Conservation (phyloP, 2,113 vertebrate genomes). For the Apistogramma diplotaenia region DNA sequence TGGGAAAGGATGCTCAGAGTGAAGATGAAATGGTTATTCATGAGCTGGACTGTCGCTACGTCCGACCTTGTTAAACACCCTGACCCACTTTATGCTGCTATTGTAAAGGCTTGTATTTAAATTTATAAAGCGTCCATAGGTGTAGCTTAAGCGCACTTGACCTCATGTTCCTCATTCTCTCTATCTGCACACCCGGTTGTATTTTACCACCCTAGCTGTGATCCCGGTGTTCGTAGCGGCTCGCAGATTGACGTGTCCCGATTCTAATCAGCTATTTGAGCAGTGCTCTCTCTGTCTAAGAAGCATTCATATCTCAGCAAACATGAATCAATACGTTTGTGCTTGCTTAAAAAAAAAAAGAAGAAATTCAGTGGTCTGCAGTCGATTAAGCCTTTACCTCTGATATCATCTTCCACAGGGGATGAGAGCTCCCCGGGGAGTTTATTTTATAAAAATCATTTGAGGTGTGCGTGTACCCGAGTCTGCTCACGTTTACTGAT, state of each 20-base stretch:
- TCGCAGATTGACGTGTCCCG: constrained; percentile 30
- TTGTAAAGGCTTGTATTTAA: constrained; percentile 28
- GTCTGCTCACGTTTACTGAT: constrained; percentile 4
- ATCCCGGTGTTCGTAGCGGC: constrained; percentile 23
- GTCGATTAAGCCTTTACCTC: constrained; percentile 7
- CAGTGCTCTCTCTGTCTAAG: neutral
- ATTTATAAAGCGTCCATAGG: constrained; percentile 37
- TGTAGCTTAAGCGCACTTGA: constrained; percentile 29
- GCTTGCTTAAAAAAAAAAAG: constrained; percentile 14
- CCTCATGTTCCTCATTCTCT: constrained; percentile 37
- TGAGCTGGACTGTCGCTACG: constrained; percentile 24
- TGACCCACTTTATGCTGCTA: constrained; percentile 50
- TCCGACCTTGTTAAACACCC: constrained; percentile 53
- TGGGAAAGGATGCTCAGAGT: constrained; percentile 49
- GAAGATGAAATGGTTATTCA: constrained; percentile 56
- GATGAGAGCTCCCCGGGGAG: constrained; percentile 18
- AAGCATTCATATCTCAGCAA: constrained; percentile 13
- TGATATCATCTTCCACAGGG: constrained; percentile 40
- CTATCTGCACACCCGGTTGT: constrained; percentile 38
- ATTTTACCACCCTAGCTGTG: neutral
- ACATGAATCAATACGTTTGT: constrained; percentile 31
- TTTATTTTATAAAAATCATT: constrained; percentile 50
- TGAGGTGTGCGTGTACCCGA: constrained; percentile 12
- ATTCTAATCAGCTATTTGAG: constrained; percentile 46
- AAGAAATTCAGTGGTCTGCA: constrained; percentile 11